Base-by-base conservation (phyloP, 2,113 vertebrate genomes). In the Dasyornis broadbenti region DNA sequence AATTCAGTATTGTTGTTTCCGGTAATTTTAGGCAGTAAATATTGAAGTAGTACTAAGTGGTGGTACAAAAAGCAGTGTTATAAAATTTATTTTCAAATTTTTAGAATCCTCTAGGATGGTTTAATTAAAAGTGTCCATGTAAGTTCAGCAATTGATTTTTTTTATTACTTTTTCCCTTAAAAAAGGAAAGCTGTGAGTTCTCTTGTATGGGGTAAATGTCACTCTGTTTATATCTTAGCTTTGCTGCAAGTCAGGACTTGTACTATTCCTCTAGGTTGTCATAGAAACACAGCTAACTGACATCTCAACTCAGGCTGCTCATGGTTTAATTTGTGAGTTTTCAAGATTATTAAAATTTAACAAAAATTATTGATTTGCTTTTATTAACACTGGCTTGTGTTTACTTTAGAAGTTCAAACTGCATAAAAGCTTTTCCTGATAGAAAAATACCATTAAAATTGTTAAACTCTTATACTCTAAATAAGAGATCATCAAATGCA, bases 271-370 rank as follows among this genome's bases (percentile, higher is more conserved):
- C 86, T 83, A 79, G 95, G 98, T 98, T 98, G 98, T 98, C 98
- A 98, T 98, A 98, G 98, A 98, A 98, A 98, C 97, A 0, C 83
- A 92, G 93, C 97, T 96, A 97, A 97, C 98, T 98, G 98, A 98
- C 98, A 98, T 98, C 90, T 98, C 97, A 96, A 97, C 95, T 97
- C 97, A 97, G 73, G 70, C 94, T 96, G 90, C 95, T 98, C 96
- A 98, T 98, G 97, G 95, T 98, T 98, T 98, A 97, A 98, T 98
- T 98, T 98, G 98, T 98, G 95, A 96, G 90, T 97, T 97, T 98
- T 94, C 97, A 96, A 83, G 97, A 98, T 98, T 98, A 98, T 98
- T 98, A 98, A 98, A 98, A 98, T 98, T 98, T 98, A 98, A 98
- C 97, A 98, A 97, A 98, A 98, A 98, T 87, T 98, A 98, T 98